A percentile compares a stretch with the other conserved stretches of the same genome.
phyloP scores from a whole-genome alignment of 2,113 vertebrate genomes.

The Seriola dumerili region DNA sequence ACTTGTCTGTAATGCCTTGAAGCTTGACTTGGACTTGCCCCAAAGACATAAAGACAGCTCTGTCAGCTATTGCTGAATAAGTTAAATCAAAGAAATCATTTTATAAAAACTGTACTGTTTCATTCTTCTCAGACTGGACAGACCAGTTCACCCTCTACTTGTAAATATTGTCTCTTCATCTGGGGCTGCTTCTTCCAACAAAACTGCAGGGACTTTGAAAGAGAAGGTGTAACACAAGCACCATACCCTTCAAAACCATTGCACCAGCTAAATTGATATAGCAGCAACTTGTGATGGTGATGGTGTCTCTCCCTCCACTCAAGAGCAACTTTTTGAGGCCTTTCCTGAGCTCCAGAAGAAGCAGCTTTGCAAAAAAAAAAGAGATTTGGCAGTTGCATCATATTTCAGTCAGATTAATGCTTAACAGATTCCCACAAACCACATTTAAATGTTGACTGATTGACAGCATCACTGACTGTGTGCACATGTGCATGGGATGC shows the following conservation, averaged over 20 bases:
- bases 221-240: not conserved
- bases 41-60: not conserved
- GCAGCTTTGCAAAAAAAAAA: not conserved
- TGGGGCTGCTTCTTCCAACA: not conserved
- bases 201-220: not conserved
- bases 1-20: no score
- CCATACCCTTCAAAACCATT: no score
- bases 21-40: not conserved
- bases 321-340: not conserved
- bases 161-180: no score
- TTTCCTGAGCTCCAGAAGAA: not conserved
- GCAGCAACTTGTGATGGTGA: no score
- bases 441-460: constrained; percentile 19
- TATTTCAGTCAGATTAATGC: no score
- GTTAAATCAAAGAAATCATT: not conserved
- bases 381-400: not conserved
- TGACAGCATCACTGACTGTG: constrained; percentile 4
- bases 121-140: no score
- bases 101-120: not conserved
- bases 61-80: not conserved
- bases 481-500: not conserved
- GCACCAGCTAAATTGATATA: no score
- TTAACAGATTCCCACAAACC: not conserved
- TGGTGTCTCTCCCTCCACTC: no score
- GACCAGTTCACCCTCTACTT: no score